phyloP scores from a whole-genome alignment of 2,797 vertebrate genomes.

The Pristis pectinata region DNA sequence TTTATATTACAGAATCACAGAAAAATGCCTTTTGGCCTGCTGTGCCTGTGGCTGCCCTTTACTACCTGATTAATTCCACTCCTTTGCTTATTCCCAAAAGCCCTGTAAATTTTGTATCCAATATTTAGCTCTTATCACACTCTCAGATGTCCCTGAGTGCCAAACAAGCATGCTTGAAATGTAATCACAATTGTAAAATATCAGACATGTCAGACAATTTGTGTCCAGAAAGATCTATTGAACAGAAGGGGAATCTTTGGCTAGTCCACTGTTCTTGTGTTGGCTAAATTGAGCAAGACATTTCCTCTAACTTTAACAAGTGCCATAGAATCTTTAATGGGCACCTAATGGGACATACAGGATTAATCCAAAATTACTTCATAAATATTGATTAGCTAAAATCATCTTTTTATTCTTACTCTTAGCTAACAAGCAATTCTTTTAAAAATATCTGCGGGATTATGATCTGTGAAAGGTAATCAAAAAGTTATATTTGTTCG shows the following conservation, averaged over 20 bases:
- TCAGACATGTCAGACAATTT: background rate
- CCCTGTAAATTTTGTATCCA: background rate
- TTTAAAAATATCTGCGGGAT: background rate
- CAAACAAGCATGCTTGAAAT: background rate
- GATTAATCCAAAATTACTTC: conserved; percentile 17
- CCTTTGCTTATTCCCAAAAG: background rate
- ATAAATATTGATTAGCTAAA: background rate
- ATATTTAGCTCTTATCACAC: background rate
- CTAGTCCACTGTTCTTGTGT: background rate
- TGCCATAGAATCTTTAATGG: background rate
- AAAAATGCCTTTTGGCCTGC: background rate
- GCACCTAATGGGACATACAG: background rate
- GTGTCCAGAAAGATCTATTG: background rate
- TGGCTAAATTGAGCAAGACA: background rate
- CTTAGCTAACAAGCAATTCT: background rate
- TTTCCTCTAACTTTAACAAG: background rate
- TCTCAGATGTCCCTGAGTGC: background rate
- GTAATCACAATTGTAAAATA: background rate
- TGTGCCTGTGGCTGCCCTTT: background rate
- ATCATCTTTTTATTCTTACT: background rate
- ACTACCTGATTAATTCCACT: background rate
- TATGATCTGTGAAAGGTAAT: background rate
- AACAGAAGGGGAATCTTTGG: background rate
- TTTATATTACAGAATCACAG: background rate
- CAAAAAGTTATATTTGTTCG: background rate